These are phyloP conservation scores for Actenoides hombroni DNA, from an alignment of 2,113 vertebrate genomes.

Conservation along the genomic window DNA sequence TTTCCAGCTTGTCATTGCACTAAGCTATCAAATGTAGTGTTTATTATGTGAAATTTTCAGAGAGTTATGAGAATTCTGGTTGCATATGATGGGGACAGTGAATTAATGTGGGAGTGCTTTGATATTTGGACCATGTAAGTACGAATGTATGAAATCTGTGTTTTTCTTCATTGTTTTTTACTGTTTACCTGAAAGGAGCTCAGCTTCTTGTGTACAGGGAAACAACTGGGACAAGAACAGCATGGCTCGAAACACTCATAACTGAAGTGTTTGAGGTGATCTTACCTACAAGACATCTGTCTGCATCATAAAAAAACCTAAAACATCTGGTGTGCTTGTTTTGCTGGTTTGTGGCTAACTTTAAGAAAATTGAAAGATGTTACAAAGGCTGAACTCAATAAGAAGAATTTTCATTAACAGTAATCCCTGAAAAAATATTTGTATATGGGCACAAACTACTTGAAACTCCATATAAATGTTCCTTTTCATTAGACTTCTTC, in stretches of 20 bases:
- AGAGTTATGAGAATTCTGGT: not conserved
- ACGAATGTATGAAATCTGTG: not conserved
- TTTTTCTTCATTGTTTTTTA: not conserved
- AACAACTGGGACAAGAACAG: not conserved
- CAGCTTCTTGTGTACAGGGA: not conserved
- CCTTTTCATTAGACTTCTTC: conserved; percentile 17
- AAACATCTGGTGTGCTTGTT: not conserved
- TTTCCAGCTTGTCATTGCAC: not conserved
- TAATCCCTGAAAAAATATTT: conserved; percentile 38
- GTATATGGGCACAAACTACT: not conserved
- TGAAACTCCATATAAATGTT: not conserved
- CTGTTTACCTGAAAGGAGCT: not conserved
- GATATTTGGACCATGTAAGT: not conserved
- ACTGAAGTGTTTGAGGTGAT: not conserved
- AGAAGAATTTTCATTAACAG: conserved; percentile 15
- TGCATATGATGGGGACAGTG: accelerated
- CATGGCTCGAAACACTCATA: not conserved
- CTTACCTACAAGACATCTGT: not conserved
- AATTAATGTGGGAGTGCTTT: not conserved
- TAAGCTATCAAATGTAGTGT: not conserved
- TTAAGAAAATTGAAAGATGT: not conserved
- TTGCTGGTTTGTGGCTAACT: not conserved
- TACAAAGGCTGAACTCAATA: not conserved
- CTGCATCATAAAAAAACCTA: not conserved
- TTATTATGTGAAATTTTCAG: not conserved